Base-by-base conservation (phyloP, 2,888 invertebrate species). In the Lithophane semibrunnea region DNA sequence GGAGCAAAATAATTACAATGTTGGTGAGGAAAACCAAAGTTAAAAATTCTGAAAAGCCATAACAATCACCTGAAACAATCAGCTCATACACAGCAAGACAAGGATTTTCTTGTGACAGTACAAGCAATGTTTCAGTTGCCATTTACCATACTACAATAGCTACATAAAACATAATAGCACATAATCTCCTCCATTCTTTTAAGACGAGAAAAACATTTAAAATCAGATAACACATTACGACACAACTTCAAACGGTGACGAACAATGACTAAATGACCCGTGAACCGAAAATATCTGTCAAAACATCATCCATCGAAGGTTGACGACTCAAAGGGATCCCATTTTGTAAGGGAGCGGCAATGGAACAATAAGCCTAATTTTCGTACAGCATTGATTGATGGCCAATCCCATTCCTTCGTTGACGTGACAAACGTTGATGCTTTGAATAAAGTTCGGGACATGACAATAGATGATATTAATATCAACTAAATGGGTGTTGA, bases 331-430 rank as follows among this genome's bases (percentile, higher is more conserved):
- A 93, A 93, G 90, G 91, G 89, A 90, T 83, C 88, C 91, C 92
- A 90, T 92, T 92, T 86, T 92, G 89, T 92, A 91, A 93, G 92
- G 94, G 94, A 94, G 93, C 92, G 94, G 88, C 92, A 83, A 79
- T 88, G 92, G 95, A 95, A 96, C 95, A 96, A 96, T 96, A 91
- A 92, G 90, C 88, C 92, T 95, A 95, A 96, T 96, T 95, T 95
- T 93, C 91, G 90, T 93, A 90, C 90, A 91, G 90, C 89, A 86
- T 92, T 96, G 96, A 96, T 96, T 94, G 95, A 96, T 96, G 88
- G 94, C 92, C 94, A 91, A 94, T 94, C 93, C 86, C 87, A 88
- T 90, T 86, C 86, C 85, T 83, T 88, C 87, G 92, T 90, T 94
- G 94, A 94, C 94, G 92, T 91, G 92, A 93, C 93, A 93, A 92